Evolutionary conservation across 2,888 invertebrate genomes (phyloP), one percentile per base, ranked within the genome.

Genomic region (Tinea pellionella): DNA sequence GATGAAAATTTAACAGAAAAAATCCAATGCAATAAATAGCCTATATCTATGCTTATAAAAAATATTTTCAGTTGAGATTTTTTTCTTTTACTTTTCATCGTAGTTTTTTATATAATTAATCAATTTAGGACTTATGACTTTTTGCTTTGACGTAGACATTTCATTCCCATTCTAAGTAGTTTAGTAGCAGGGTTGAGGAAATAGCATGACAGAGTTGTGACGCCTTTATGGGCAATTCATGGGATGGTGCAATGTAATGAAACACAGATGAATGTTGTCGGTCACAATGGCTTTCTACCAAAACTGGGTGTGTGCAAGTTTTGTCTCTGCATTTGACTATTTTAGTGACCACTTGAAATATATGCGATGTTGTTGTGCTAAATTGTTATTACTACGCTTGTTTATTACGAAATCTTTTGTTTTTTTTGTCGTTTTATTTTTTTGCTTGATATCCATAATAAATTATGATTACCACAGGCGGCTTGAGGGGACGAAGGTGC

Each of bases 141-240:
- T 47, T 47, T 47, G 16, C 12, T 8, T 8, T 41, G 41, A 41
- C 2, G 12, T 24, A 6, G 24, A 41, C 41, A 24, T 8, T n/a
- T 41, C 13, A 8, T 47, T 16, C 47, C 2, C 47, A 47, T 47
- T 37, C 47, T 15, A 47, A 47, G 47, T 47, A 47, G 15, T 57
- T 57, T 12, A 32, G n/a, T n/a, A n/a, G n/a, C n/a, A n/a, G 57
- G 32, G 57, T 32, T 57, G 57, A 57, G 57, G 57, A 57, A 57
- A 57, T 57, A 15, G 32, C 15, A 32, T 57, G 57, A 57, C 57
- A 57, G 57, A 30, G 32, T 57, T 57, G 57, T 32, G 57, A 32
- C 19, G 57, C 57, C 57, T 57, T 57, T 57, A 57, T 57, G 32
- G 57, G 15, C 32, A 57, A 30, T 32, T 57, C 57, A 30, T 57